These are phyloP conservation scores for Montipora sp. DNA, from an alignment of 64 coral and sea anemone species.

Conservation along the genomic window DNA sequence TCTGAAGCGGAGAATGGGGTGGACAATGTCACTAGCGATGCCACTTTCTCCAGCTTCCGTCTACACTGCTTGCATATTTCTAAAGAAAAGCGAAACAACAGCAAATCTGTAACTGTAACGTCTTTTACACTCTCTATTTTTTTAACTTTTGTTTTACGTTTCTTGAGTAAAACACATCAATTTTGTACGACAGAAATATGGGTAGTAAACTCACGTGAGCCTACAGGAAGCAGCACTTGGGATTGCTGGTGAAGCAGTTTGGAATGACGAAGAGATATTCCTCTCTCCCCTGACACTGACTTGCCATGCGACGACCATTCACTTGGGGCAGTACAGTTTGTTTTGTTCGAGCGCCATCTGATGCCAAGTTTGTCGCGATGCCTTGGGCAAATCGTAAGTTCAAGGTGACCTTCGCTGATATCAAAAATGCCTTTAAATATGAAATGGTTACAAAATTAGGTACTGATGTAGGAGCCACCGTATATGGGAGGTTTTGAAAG, in stretches of 20 bases:
- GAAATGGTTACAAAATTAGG: not conserved
- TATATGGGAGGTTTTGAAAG: not conserved
- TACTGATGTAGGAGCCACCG: not conserved
- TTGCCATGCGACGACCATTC: slow-evolving; percentile 30
- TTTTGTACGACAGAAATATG: not conserved
- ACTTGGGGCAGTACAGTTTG: slow-evolving; percentile 20
- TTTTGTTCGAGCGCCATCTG: slow-evolving; percentile 45
- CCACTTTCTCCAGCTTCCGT: not conserved
- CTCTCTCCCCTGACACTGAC: slow-evolving; percentile 34
- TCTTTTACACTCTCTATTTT: not conserved
- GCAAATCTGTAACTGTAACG: not conserved
- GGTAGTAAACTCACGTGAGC: slow-evolving; percentile 42
- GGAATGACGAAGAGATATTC: slow-evolving; percentile 19
- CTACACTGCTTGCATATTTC: slow-evolving; percentile 18
- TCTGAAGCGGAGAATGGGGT: slow-evolving; percentile 1
- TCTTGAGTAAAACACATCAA: not conserved
- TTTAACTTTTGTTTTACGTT: not conserved
- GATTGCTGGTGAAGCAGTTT: slow-evolving; percentile 24
- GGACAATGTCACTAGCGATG: not conserved
- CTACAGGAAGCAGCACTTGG: slow-evolving; percentile 45
- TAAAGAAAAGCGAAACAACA: not conserved
- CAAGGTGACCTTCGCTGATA: slow-evolving; percentile 10
- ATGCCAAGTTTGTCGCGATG: not conserved
- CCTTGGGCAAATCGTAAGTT: slow-evolving; percentile 54
- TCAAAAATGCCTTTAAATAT: not conserved